Evolutionary conservation across 2,888 invertebrate genomes (phyloP).

Genomic region (Perithous albicinctus): DNA sequence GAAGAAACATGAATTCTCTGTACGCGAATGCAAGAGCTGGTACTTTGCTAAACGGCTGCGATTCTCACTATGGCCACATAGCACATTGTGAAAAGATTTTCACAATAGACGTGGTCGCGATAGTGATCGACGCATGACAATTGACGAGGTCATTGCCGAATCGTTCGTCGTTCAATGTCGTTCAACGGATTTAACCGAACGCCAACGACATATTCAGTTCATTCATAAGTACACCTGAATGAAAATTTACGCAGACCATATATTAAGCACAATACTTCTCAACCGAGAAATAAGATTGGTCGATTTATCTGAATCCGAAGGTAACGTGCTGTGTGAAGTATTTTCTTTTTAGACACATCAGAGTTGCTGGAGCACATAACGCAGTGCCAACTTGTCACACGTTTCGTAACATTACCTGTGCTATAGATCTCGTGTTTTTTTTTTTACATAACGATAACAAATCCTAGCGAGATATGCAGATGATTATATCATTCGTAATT

Average conservation of each 20-base stretch:
- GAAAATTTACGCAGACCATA: neutral
- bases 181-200: neutral
- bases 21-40: conserved; percentile 3
- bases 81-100: neutral
- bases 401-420: too few relatives aligned
- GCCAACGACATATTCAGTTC: neutral
- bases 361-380: too few relatives aligned
- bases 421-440: too few relatives aligned
- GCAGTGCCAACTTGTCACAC: too few relatives aligned
- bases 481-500: too few relatives aligned
- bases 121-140: conserved; percentile 27
- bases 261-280: neutral
- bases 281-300: too few relatives aligned
- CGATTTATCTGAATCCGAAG: too few relatives aligned
- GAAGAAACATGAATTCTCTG: neutral
- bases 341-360: too few relatives aligned
- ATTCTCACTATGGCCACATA: neutral
- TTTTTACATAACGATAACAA: too few relatives aligned
- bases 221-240: neutral
- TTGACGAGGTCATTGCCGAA: conserved; percentile 40
- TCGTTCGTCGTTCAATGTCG: conserved; percentile 15
- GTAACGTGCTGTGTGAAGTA: too few relatives aligned
- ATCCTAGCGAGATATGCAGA: too few relatives aligned
- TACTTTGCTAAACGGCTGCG: neutral
- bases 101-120: conserved; percentile 16